Base-by-base conservation (phyloP, 1,140 invertebrate species). In the Ladona fulva region DNA sequence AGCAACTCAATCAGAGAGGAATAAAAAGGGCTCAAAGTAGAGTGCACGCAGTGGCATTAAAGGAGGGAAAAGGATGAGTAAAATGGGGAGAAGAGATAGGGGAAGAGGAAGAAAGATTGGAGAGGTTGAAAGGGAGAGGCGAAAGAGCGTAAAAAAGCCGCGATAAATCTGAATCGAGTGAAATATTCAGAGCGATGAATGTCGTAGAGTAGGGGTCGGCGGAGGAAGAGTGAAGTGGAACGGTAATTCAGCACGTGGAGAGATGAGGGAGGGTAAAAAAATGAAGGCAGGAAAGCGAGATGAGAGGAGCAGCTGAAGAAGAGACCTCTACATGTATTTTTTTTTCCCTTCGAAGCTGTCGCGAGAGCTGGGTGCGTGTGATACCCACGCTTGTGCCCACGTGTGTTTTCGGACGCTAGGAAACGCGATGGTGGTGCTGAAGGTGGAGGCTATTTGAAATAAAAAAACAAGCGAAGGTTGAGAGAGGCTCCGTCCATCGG, bases 111-210 rank as follows among this genome's bases (percentile, higher is more conserved):
- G 52, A 22, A 66, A 22, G 52, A 66, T 16, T 5, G 52, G 3
- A 66, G n/a, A 37, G 29, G 1, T 37, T 37, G 52, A 66, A 22
- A 66, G 52, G 52, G 52, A 19, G 52, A 66, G 52, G 52, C n/a
- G 12, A 12, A 66, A 22, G 14, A 66, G 14, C 52, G 52, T 66
- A 66, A 19, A 66, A 66, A 66, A 66, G 16, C 52, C 52, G 14
- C 52, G 52, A 66, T 66, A 66, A 66, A 66, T 66, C 52, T 66
- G 52, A 66, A 66, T 66, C 52, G 52, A 66, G 52, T 66, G 52
- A 66, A 66, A 66, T 66, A 66, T 66, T 66, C 52, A 66, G 52
- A 12, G 52, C 52, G 52, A 66, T 66, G 52, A 66, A 66, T 66
- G 52, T 66, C 3, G 52, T 66, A 12, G 52, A 12, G n/a, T 6